Percentiles rank a stretch among this genome's conserved stretches.
phyloP scores from a whole-genome alignment of 2,888 invertebrate genomes.

The Tinea trinotella region DNA sequence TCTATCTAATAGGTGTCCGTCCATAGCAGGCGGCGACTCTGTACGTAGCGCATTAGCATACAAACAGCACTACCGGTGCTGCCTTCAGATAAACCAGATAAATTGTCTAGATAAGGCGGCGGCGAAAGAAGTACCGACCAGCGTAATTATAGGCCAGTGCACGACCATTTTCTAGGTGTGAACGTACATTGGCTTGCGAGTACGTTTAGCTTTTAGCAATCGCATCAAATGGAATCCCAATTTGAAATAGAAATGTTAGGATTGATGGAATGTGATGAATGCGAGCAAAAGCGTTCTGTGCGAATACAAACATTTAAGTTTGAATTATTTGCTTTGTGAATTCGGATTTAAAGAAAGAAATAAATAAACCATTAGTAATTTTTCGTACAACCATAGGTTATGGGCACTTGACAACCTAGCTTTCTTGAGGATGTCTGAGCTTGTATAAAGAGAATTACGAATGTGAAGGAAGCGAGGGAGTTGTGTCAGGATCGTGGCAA shows the following conservation, averaged over 20 bases:
- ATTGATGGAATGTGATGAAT: neutral
- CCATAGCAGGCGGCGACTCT: slow-evolving; percentile 8
- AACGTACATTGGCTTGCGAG: slow-evolving; percentile 18
- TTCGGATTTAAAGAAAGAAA: too few species aligned
- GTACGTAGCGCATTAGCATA: slow-evolving; percentile 21
- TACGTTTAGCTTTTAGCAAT: neutral
- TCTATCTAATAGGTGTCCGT: slow-evolving; percentile 20
- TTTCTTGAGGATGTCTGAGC: too few species aligned
- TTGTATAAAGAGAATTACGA: too few species aligned
- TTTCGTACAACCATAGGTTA: too few species aligned
- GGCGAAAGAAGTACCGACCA: slow-evolving; percentile 24
- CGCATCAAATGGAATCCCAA: slow-evolving; percentile 8
- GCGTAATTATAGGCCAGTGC: slow-evolving; percentile 23
- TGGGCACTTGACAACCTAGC: too few species aligned
- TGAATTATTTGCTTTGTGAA: neutral
- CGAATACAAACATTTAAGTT: neutral
- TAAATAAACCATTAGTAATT: too few species aligned
- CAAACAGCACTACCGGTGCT: slow-evolving; percentile 22
- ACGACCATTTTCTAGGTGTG: slow-evolving; percentile 19
- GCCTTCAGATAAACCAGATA: slow-evolving; percentile 23
- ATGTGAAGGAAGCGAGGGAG: too few species aligned
- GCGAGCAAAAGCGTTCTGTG: neutral
- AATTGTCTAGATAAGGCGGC: slow-evolving; percentile 25
- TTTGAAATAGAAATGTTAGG: neutral
- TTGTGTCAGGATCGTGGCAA: too few species aligned